These are phyloP conservation scores for Halcyon senegalensis DNA, from an alignment of 2,113 vertebrate species.

Conservation along the genomic window DNA sequence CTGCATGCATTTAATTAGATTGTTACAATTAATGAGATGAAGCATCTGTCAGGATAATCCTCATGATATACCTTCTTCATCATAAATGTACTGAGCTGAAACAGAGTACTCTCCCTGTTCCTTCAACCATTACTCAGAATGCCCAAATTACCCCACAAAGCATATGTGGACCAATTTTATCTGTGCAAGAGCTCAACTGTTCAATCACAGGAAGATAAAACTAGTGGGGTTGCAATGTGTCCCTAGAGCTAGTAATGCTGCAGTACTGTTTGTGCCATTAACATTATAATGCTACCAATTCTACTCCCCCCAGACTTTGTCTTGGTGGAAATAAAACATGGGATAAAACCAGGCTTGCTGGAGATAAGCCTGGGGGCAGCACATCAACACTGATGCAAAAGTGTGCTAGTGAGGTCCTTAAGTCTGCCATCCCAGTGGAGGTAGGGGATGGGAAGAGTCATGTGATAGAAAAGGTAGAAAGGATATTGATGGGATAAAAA, in stretches of 20 bases:
- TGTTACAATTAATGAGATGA: not conserved
- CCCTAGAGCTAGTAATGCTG: not conserved
- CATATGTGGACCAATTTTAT: not conserved
- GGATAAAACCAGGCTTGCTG: not conserved
- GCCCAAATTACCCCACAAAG: not conserved
- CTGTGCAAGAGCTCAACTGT: not conserved
- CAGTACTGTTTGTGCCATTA: not conserved
- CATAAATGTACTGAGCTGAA: not conserved
- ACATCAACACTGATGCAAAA: not conserved
- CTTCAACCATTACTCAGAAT: not conserved
- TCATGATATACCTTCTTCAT: not conserved
- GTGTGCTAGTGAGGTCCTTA: not conserved
- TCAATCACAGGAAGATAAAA: not conserved
- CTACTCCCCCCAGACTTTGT: not conserved
- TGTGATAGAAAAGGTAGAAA: not conserved
- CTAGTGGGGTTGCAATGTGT: not conserved
- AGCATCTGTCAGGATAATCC: conserved; percentile 1
- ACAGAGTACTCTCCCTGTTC: not conserved
- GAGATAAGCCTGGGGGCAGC: not conserved
- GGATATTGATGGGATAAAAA: not conserved
- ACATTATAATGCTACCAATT: not conserved
- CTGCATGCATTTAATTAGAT: not conserved
- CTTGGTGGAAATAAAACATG: not conserved
- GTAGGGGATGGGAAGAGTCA: not conserved
- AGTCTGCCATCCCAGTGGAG: not conserved